Conservation (phyloP, 2,797 vertebrate genomes). For the Notamacropus eugenii region DNA sequence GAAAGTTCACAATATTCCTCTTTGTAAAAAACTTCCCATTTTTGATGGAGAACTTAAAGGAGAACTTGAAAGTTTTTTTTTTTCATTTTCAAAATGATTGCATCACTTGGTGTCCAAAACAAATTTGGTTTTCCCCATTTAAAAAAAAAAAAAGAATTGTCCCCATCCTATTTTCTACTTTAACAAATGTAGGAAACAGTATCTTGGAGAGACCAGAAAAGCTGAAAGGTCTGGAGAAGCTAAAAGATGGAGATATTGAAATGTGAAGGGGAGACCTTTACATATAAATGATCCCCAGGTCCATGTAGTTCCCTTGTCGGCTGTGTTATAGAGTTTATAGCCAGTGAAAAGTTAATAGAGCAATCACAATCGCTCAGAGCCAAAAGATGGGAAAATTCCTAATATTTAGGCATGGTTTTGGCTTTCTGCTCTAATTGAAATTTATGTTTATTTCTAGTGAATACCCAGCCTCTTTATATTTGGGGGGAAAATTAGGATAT, state of each 20-base stretch:
- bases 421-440: background rate
- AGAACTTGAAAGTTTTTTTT: background rate
- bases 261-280: background rate
- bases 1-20: background rate
- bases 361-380: background rate
- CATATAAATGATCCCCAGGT: background rate
- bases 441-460: background rate
- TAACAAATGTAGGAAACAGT: background rate
- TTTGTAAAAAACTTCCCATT: background rate
- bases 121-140: background rate
- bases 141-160: background rate
- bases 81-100: background rate
- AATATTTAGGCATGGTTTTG: background rate
- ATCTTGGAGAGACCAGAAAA: background rate
- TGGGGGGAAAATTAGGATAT: too few species aligned
- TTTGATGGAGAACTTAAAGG: background rate
- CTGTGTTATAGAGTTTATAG: background rate
- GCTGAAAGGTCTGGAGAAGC: background rate
- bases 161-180: background rate
- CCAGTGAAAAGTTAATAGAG: background rate
- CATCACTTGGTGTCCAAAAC: background rate
- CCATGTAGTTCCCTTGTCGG: background rate
- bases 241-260: background rate
- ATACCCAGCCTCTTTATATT: background rate
- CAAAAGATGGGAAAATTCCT: background rate